phyloP scores from a whole-genome alignment of 2,797 vertebrate genomes.

The Cyprinodon diabolis region DNA sequence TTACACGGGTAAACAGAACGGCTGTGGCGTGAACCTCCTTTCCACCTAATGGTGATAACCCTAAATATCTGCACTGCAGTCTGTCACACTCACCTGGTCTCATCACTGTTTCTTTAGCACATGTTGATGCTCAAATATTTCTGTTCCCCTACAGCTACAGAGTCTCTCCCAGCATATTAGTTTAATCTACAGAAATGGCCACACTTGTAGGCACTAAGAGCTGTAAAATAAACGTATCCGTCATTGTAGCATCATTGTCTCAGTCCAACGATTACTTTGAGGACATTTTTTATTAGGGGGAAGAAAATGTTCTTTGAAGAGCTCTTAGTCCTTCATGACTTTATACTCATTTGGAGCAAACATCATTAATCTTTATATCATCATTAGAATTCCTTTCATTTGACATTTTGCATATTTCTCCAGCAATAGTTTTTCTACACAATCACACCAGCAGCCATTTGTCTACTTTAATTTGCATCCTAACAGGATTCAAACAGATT shows the following conservation, averaged over 20 bases:
- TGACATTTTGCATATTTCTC: too few species aligned
- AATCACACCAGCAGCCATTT: background rate
- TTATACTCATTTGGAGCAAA: background rate
- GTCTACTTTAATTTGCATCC: background rate
- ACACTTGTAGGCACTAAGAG: background rate
- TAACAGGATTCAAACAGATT: background rate
- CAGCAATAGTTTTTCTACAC: background rate
- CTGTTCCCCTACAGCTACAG: constrained; percentile 30
- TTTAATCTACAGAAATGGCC: background rate
- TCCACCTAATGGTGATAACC: constrained; percentile 62
- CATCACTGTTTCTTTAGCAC: constrained; percentile 51
- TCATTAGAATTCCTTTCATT: too few species aligned
- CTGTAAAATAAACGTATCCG: background rate
- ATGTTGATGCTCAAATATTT: constrained; percentile 32
- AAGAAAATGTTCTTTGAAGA: background rate
- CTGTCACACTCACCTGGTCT: constrained; percentile 67
- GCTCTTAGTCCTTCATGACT: background rate
- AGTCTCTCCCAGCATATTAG: constrained; percentile 10
- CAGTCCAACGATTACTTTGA: background rate
- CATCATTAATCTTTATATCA: too few species aligned
- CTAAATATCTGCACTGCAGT: constrained; percentile 64
- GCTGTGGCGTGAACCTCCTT: constrained; percentile 45
- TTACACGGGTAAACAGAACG: constrained; percentile 65
- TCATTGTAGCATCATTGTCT: background rate
- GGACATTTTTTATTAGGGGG: too few species aligned